Conservation (phyloP, 2,113 vertebrate species). For the Drymodes brunneopygia region DNA sequence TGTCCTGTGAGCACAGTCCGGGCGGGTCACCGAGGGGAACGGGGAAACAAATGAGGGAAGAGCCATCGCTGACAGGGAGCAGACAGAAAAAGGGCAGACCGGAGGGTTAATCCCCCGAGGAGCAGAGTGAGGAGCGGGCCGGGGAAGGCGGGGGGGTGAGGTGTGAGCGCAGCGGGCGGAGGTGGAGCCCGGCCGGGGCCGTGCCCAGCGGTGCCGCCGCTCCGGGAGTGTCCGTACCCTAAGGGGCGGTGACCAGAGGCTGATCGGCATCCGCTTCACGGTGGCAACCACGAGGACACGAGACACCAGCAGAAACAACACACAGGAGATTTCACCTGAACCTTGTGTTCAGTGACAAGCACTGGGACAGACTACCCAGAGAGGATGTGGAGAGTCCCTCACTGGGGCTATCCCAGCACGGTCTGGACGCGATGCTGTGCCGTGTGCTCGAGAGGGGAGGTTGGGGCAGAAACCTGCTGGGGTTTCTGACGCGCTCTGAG, state of each 20-base stretch:
- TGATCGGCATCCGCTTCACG: background rate
- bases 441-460: no score
- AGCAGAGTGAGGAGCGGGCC: no score
- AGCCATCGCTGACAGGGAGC: background rate
- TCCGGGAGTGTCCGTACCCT: background rate
- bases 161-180: accelerated
- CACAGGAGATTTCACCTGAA: background rate
- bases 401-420: accelerated
- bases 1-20: background rate
- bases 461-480: no score
- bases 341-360: background rate
- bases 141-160: background rate
- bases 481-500: no score
- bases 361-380: background rate
- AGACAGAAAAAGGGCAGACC: accelerated
- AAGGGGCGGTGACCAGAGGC: background rate
- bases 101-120: accelerated
- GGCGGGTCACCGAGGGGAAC: background rate
- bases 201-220: no score
- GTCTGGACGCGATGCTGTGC: background rate
- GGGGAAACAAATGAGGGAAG: accelerated
- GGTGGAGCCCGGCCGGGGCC: background rate
- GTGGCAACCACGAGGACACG: background rate
- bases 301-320: background rate
- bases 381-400: background rate